A percentile compares a stretch with the other conserved stretches of the same genome.
Evolutionary conservation across 1,140 invertebrate species (phyloP).

Genomic region (Diplogasteroides magnus): DNA sequence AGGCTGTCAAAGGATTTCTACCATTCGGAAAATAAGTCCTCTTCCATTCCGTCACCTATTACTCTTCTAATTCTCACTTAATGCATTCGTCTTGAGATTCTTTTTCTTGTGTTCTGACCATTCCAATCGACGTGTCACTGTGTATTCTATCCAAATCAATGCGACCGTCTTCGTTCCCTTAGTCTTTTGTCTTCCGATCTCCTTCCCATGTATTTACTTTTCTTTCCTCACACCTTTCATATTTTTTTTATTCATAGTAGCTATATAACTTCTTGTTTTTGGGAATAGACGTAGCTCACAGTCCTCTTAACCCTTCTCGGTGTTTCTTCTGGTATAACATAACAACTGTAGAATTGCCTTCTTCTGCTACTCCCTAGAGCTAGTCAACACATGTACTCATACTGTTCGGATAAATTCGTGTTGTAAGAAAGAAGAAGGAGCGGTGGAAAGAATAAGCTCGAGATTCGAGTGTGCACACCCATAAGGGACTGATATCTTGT

Average conservation of each 20-base stretch:
- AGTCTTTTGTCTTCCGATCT: too few relatives aligned
- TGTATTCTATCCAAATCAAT: background rate
- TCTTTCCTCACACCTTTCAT: too few relatives aligned
- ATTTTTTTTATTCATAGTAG: too few relatives aligned
- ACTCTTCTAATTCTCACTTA: background rate
- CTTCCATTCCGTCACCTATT: background rate
- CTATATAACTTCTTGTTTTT: too few relatives aligned
- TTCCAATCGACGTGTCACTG: background rate
- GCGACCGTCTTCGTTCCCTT: background rate
- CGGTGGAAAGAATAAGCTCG: background rate
- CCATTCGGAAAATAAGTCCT: constrained; percentile 49
- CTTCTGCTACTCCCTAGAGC: background rate
- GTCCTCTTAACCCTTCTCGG: too few relatives aligned
- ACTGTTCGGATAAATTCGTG: background rate
- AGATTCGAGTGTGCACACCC: background rate
- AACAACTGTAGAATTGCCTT: background rate
- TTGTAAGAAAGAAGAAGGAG: background rate
- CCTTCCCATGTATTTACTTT: background rate
- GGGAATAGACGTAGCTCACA: too few relatives aligned
- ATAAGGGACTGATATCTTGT: too few relatives aligned
- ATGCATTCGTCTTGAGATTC: background rate
- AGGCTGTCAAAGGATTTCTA: constrained; percentile 48
- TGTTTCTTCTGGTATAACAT: too few relatives aligned
- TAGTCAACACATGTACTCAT: background rate
- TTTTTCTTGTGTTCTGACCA: background rate